Base-by-base conservation (phyloP, 2,888 invertebrate species). In the Deilephila porcellus region DNA sequence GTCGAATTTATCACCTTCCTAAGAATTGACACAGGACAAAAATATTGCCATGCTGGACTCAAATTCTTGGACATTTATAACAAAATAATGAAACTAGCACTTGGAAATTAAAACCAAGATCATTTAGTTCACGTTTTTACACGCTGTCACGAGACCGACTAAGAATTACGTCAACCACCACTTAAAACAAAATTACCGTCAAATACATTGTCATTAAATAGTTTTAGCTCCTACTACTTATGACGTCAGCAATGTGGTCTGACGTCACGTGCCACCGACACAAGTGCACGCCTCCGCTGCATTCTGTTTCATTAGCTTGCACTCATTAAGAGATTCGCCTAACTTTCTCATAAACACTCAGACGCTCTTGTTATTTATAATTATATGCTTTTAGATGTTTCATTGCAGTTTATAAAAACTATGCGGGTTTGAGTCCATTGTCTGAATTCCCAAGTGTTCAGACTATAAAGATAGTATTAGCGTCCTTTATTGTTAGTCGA, bases 341-440 rank as follows among this genome's bases (percentile, higher is more conserved):
- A 67, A 67, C 52, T 67, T 67, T 67, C 52, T 52, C 52, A 67
- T 67, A 52, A 67, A 67, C 67, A 29, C 60, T 52, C 52, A 52
- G 67, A 45, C 67, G 52, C 67, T 52, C 52, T 25, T 7, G 63
- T 19, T 25, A 25, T 14, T 25, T 67, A 52, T 52, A 6, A 25
- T n/a, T 52, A 67, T 52, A 17, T 52, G 29, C 4, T 56, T 52
- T 67, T 25, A 45, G 25, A 2, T 67, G 2, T 64, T 63, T n/a
- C 20, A n/a, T 45, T 25, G 4, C 1, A 20, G 29, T 14, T 60
- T 60, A 14, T 25, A 29, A 5, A 25, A 20, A 20, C 1, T 8
- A 8, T 32, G 32, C 14, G 32, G 29, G 62, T 19, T 32, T 32
- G 4, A 29, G 29, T 32, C 3, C 32, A 32, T 32, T 62, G 32